Evolutionary conservation across 92 coral and sea anemone species (phyloP).

Genomic region (Palythoa grandiflora): DNA sequence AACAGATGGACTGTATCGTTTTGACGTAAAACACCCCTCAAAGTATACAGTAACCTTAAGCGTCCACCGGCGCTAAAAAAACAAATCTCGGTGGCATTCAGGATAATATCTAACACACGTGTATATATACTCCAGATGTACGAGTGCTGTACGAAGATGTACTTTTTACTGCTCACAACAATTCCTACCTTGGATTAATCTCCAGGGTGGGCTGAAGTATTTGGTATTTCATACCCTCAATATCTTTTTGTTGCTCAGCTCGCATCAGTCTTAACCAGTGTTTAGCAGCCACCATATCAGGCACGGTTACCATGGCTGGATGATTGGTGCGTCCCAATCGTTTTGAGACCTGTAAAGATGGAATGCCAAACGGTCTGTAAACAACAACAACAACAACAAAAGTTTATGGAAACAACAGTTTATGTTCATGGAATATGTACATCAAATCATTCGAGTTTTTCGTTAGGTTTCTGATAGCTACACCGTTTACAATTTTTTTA

Average conservation of each 20-base stretch:
- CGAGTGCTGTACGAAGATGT: neutral
- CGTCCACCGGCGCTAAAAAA: neutral
- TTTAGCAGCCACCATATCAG: conserved; percentile 99
- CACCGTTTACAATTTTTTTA: too few relatives aligned
- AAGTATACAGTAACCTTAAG: too few relatives aligned
- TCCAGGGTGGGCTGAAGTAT: conserved; percentile 94
- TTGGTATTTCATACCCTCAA: conserved; percentile 86
- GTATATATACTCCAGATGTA: too few relatives aligned
- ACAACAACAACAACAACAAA: neutral
- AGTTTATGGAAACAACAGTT: too few relatives aligned
- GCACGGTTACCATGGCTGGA: conserved; percentile 97
- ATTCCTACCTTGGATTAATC: conserved; percentile 91
- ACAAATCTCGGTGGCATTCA: neutral
- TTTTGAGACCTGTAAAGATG: conserved; percentile 73
- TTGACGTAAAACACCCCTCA: too few relatives aligned
- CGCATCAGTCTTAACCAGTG: conserved; percentile 93
- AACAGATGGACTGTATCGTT: too few relatives aligned
- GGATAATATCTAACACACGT: neutral
- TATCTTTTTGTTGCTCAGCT: conserved; percentile 82
- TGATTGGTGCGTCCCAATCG: conserved; percentile 88
- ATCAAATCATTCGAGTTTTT: too few relatives aligned
- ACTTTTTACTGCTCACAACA: neutral
- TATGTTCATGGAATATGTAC: too few relatives aligned
- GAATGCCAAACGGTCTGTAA: neutral
- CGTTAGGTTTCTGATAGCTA: too few relatives aligned